phyloP scores from a whole-genome alignment of 2,888 invertebrate genomes.

The Ectemnius continuus region DNA sequence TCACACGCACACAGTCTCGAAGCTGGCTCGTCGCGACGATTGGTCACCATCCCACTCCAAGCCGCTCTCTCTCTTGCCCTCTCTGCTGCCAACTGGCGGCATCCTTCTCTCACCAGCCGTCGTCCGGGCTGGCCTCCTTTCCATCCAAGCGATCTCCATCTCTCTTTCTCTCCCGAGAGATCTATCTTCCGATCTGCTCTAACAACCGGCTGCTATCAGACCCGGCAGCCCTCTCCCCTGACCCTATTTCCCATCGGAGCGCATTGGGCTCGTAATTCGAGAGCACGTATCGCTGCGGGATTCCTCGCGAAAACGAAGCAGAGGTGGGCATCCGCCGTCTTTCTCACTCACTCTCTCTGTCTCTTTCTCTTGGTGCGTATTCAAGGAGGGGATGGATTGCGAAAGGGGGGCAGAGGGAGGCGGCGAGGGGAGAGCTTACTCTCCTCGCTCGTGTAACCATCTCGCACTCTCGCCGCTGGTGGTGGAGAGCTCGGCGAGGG shows the following conservation, averaged over 20 bases:
- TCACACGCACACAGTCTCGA: not conserved
- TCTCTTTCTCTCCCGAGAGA: constrained; percentile 24
- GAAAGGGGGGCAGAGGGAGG: not conserved
- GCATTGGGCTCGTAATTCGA: constrained; percentile 40
- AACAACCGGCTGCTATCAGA: too few relatives aligned
- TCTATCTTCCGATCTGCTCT: too few relatives aligned
- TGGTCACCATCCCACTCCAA: constrained; percentile 74
- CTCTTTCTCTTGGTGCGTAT: not conserved
- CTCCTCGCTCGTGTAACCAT: too few relatives aligned
- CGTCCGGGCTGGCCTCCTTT: constrained; percentile 26
- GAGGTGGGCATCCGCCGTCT: constrained; percentile 13
- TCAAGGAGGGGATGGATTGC: constrained; percentile 6
- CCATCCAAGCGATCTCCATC: constrained; percentile 23
- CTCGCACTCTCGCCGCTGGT: not conserved
- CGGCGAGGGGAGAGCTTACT: too few relatives aligned
- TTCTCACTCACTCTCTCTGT: too few relatives aligned
- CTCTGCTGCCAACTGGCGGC: constrained; percentile 24
- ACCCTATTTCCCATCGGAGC: constrained; percentile 60
- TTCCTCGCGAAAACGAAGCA: constrained; percentile 33
- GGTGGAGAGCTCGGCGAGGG: constrained; percentile 36
- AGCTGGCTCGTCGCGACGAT: constrained; percentile 70
- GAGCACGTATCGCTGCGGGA: constrained; percentile 45
- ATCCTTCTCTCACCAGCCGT: constrained; percentile 21
- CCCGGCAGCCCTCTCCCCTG: constrained; percentile 45
- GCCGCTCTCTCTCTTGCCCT: constrained; percentile 39